Conservation (phyloP, 2,113 vertebrate genomes). For the Megaptera novaeangliae region DNA sequence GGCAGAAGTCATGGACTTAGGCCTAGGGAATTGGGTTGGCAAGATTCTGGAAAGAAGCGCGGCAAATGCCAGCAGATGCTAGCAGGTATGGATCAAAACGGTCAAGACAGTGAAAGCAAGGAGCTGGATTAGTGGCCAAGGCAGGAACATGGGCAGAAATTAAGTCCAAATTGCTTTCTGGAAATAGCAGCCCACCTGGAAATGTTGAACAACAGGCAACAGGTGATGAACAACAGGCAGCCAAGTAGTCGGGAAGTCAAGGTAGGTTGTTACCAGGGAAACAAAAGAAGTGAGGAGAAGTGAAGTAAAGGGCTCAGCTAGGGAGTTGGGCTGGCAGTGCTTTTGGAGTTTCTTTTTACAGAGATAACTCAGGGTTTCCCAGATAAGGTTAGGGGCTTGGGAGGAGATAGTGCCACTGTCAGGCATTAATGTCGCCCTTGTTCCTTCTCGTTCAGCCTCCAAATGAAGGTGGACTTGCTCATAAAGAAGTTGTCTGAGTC, state of each 20-base stretch:
- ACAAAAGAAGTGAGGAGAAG: neutral
- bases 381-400: neutral
- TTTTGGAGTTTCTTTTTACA: neutral
- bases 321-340: neutral
- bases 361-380: neutral
- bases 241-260: neutral
- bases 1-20: neutral
- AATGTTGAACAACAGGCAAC: neutral
- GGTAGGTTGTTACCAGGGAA: slow-evolving; percentile 23
- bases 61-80: neutral
- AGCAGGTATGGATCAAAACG: neutral
- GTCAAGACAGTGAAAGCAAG: neutral
- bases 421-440: neutral
- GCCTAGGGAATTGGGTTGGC: neutral
- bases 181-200: neutral
- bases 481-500: neutral
- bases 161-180: neutral
- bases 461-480: neutral
- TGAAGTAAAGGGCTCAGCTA: neutral
- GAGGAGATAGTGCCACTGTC: no score
- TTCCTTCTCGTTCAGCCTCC: neutral
- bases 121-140: neutral
- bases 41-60: neutral
- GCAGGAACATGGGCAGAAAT: neutral
- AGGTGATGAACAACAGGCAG: neutral